phyloP scores from a whole-genome alignment of 1,140 invertebrate species.

The Procambarus virginalis region DNA sequence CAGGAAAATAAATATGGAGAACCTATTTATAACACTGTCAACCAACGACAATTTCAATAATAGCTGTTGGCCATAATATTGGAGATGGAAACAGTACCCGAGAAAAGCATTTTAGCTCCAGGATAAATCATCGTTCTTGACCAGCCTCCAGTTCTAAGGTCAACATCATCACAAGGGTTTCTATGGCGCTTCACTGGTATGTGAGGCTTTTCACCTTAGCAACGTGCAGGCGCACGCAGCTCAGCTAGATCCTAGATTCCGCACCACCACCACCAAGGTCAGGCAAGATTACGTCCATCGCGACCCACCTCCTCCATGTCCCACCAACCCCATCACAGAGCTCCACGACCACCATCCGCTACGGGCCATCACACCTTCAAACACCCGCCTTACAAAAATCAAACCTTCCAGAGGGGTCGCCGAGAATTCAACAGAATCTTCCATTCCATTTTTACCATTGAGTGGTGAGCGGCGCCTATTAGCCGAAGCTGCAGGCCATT shows the following conservation, averaged over 20 bases:
- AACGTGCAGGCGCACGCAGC: neutral
- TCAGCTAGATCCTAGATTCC: neutral
- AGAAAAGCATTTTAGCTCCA: no score
- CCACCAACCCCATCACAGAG: neutral
- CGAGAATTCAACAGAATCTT: conserved; percentile 56
- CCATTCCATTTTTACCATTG: conserved; percentile 47
- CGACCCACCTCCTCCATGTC: neutral
- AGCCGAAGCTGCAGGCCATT: conserved; percentile 52
- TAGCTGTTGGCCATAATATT: no score
- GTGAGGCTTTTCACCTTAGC: neutral
- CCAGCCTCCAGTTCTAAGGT: neutral
- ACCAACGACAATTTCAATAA: no score
- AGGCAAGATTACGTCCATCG: no score
- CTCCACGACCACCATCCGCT: conserved; percentile 2
- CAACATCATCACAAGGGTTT: neutral
- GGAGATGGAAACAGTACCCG: no score
- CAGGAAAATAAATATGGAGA: no score
- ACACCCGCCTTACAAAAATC: conserved; percentile 12
- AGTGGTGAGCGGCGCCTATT: conserved; percentile 58
- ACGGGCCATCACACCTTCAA: conserved; percentile 41
- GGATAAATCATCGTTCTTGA: no score
- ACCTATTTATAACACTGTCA: no score
- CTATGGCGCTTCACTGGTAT: no score
- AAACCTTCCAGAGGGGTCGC: conserved; percentile 19
- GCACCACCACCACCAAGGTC: neutral